Evolutionary conservation across 2,888 invertebrate species (phyloP).

Genomic region (Agonopterix arenella): DNA sequence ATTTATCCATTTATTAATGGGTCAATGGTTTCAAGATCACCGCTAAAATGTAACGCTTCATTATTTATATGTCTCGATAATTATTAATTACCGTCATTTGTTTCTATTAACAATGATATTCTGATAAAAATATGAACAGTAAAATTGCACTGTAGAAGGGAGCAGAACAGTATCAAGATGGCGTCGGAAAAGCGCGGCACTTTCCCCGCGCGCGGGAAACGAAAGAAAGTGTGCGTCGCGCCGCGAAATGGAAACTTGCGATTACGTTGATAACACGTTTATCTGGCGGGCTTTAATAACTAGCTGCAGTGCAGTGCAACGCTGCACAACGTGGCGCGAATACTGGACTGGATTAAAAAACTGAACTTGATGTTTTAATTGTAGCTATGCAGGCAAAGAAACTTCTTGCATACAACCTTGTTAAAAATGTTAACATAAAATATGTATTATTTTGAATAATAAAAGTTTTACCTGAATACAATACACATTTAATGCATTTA

Average conservation of each 20-base stretch:
- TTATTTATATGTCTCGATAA: too few relatives aligned
- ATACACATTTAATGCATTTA: too few relatives aligned
- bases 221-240: slow-evolving; percentile 58
- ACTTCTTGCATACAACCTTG: too few relatives aligned
- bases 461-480: too few relatives aligned
- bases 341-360: neutral
- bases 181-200: slow-evolving; percentile 73
- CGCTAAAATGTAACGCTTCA: neutral
- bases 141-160: slow-evolving; percentile 20
- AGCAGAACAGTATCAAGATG: slow-evolving; percentile 47
- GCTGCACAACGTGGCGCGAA: neutral
- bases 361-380: too few relatives aligned
- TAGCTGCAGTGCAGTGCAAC: slow-evolving; percentile 13
- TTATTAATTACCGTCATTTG: neutral
- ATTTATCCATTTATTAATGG: neutral
- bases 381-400: too few relatives aligned
- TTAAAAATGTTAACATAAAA: too few relatives aligned
- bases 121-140: slow-evolving; percentile 4
- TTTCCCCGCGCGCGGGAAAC: slow-evolving; percentile 73
- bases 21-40: neutral
- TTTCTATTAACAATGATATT: neutral
- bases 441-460: too few relatives aligned
- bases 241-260: slow-evolving; percentile 70
- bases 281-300: slow-evolving; percentile 45
- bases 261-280: slow-evolving; percentile 63